Conservation (phyloP, 2,888 invertebrate genomes). For the Petrolisthes manimaculis region DNA sequence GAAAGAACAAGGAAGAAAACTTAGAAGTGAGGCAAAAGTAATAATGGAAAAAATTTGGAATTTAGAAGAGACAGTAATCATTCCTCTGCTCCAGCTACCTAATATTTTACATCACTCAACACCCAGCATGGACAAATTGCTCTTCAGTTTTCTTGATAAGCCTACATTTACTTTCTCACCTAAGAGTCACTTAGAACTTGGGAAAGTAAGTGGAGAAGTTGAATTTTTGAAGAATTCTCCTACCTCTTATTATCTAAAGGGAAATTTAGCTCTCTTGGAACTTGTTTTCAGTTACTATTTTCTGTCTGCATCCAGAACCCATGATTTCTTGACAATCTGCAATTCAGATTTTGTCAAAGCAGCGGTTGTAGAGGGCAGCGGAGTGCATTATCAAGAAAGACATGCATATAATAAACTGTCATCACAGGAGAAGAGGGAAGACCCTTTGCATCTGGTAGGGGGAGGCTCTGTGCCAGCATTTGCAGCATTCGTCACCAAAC, state of each 20-base stretch:
- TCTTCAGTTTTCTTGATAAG: constrained; percentile 26
- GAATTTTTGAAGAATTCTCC: constrained; percentile 51
- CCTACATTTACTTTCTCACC: constrained; percentile 28
- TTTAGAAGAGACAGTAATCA: constrained; percentile 40
- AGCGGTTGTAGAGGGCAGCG: constrained; percentile 57
- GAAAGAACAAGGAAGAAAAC: constrained; percentile 39
- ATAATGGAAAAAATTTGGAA: constrained; percentile 25
- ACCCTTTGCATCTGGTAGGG: constrained; percentile 48
- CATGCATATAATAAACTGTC: constrained; percentile 29
- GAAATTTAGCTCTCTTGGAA: constrained; percentile 39
- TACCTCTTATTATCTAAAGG: constrained; percentile 47
- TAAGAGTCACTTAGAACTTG: constrained; percentile 35
- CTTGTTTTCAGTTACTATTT: constrained; percentile 41
- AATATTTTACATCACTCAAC: constrained; percentile 37
- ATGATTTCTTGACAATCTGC: constrained; percentile 34
- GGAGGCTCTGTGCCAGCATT: constrained; percentile 58
- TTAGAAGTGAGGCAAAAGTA: constrained; percentile 34
- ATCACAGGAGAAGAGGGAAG: background rate
- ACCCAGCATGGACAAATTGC: constrained; percentile 10
- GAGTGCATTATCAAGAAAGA: constrained; percentile 28
- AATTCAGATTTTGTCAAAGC: constrained; percentile 62
- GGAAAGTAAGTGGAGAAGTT: constrained; percentile 21
- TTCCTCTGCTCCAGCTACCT: constrained; percentile 34
- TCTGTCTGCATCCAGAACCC: constrained; percentile 10
- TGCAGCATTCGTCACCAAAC: constrained; percentile 49